phyloP scores from a whole-genome alignment of 2,888 invertebrate species.

The Eretmocerus hayati region DNA sequence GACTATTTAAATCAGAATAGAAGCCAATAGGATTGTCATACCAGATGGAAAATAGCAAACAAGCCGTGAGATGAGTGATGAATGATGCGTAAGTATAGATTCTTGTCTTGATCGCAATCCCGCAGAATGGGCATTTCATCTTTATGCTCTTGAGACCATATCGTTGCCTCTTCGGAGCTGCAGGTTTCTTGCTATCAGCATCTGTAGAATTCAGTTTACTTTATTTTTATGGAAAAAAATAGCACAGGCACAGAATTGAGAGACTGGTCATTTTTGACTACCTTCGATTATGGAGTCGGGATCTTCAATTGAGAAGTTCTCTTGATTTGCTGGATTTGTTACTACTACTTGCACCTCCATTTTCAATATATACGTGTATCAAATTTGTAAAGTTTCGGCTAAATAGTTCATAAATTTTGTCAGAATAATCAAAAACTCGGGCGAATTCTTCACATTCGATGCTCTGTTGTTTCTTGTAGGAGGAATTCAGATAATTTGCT shows the following conservation, averaged over 20 bases:
- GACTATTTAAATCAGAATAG: too few relatives aligned
- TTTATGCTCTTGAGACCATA: not conserved
- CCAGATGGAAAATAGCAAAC: not conserved
- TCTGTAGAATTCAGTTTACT: not conserved
- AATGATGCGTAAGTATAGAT: not conserved
- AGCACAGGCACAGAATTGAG: not conserved
- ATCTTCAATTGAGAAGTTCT: too few relatives aligned
- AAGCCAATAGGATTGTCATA: not conserved
- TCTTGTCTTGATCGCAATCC: not conserved
- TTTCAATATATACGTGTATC: too few relatives aligned
- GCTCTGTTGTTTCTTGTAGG: too few relatives aligned
- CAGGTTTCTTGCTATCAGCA: not conserved
- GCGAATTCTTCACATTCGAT: too few relatives aligned
- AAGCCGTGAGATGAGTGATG: constrained; percentile 1
- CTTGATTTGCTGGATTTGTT: too few relatives aligned
- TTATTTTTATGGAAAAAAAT: not conserved
- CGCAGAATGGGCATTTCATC: constrained; percentile 4
- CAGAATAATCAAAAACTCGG: too few relatives aligned
- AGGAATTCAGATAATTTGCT: too few relatives aligned
- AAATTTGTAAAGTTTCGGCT: too few relatives aligned
- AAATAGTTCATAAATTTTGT: too few relatives aligned
- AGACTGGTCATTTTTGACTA: not conserved
- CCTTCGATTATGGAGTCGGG: too few relatives aligned
- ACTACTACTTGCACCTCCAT: too few relatives aligned
- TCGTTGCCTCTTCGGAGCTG: not conserved